These are phyloP conservation scores for Stegana nigrithorax DNA, from an alignment of 2,888 invertebrate species.

Conservation along the genomic window DNA sequence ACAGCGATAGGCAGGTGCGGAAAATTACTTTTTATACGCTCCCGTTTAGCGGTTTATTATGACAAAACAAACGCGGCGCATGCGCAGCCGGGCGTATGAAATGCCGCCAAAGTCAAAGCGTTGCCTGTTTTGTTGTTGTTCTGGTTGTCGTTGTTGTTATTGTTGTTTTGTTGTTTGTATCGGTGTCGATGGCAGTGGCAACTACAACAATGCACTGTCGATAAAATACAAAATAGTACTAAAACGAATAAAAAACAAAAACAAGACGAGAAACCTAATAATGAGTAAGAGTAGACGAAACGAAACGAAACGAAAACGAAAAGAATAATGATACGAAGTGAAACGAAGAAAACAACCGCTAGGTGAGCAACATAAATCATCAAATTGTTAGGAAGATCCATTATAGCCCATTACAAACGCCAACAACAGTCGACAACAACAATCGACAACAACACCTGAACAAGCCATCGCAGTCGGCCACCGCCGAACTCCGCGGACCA, in stretches of 20 bases:
- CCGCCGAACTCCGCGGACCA: too few relatives aligned
- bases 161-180: neutral
- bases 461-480: neutral
- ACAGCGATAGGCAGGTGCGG: constrained; percentile 55
- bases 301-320: constrained; percentile 36
- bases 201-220: constrained; percentile 10
- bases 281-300: neutral
- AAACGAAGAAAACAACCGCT: constrained; percentile 51
- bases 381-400: constrained; percentile 62
- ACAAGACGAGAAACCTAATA: constrained; percentile 44
- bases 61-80: constrained; percentile 53
- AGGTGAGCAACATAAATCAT: constrained; percentile 59
- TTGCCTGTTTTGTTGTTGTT: neutral
- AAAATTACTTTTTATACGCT: constrained; percentile 64
- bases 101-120: constrained; percentile 18
- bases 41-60: constrained; percentile 62
- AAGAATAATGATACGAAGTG: constrained; percentile 45
- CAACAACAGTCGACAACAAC: constrained; percentile 14
- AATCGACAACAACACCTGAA: constrained; percentile 13
- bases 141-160: too few relatives aligned
- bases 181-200: neutral
- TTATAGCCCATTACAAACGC: constrained; percentile 60
- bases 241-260: constrained; percentile 43
- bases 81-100: constrained; percentile 38
- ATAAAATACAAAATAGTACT: constrained; percentile 9